phyloP scores from a whole-genome alignment of 2,888 invertebrate species.

The Helicoverpa assulta region DNA sequence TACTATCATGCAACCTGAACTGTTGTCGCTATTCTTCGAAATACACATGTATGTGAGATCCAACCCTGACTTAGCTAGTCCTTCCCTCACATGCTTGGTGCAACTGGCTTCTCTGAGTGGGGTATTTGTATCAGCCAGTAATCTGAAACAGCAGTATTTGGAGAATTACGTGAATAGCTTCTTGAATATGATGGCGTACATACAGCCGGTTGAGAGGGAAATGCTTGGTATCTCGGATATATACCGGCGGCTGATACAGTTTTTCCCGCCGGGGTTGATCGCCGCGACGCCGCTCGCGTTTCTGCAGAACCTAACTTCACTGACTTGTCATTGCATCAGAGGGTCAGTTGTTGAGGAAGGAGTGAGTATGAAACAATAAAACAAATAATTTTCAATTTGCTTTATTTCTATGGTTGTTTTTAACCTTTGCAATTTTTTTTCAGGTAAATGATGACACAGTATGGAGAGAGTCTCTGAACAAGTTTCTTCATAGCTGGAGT shows the following conservation, averaged over 20 bases:
- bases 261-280: slow-evolving; percentile 83
- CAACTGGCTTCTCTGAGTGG: slow-evolving; percentile 91
- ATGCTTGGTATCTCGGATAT: slow-evolving; percentile 87
- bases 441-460: slow-evolving; percentile 85
- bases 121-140: slow-evolving; percentile 77
- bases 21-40: slow-evolving; percentile 95
- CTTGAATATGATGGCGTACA: slow-evolving; percentile 83
- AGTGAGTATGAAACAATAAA: slow-evolving; percentile 72
- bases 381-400: not conserved
- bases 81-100: slow-evolving; percentile 95
- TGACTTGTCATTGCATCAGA: slow-evolving; percentile 85
- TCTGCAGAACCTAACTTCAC: slow-evolving; percentile 82
- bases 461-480: slow-evolving; percentile 86
- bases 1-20: slow-evolving; percentile 93
- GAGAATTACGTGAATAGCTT: slow-evolving; percentile 86
- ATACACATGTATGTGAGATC: slow-evolving; percentile 95
- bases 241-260: slow-evolving; percentile 84
- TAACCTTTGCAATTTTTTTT: slow-evolving; percentile 27
- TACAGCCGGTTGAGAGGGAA: slow-evolving; percentile 83
- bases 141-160: slow-evolving; percentile 84
- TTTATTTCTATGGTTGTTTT: not conserved
- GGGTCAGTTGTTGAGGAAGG: slow-evolving; percentile 85
- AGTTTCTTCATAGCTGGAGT: slow-evolving; percentile 87
- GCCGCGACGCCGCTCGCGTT: slow-evolving; percentile 82
- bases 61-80: slow-evolving; percentile 93